A percentile compares a stretch with the other conserved stretches of the same genome.
phyloP scores from a whole-genome alignment of 2,888 invertebrate species.

The Coronaproctus castanopsis region DNA sequence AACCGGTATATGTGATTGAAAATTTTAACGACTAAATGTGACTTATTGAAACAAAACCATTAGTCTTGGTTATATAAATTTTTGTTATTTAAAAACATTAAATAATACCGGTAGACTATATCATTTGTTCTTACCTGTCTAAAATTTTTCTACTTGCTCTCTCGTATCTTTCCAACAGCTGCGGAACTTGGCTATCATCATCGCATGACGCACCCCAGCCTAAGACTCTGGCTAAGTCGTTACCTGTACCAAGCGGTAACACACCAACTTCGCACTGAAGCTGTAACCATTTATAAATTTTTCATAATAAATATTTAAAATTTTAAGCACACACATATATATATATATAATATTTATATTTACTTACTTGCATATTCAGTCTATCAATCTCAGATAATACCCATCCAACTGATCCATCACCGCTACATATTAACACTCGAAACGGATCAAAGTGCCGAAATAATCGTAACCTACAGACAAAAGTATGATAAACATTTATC shows the following conservation, averaged over 20 bases:
- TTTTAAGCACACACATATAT: too few relatives aligned
- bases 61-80: too few relatives aligned
- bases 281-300: constrained; percentile 31
- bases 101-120: too few relatives aligned
- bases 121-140: constrained; percentile 52
- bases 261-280: constrained; percentile 88
- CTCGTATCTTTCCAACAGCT: constrained; percentile 80
- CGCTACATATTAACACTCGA: constrained; percentile 87
- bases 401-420: constrained; percentile 96
- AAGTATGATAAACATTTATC: constrained; percentile 9
- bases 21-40: too few relatives aligned
- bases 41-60: too few relatives aligned
- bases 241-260: constrained; percentile 85
- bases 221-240: constrained; percentile 81
- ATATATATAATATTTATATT: too few relatives aligned
- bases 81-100: too few relatives aligned
- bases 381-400: constrained; percentile 90
- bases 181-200: constrained; percentile 80
- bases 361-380: constrained; percentile 75
- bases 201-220: constrained; percentile 96
- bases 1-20: too few relatives aligned
- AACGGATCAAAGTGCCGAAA: constrained; percentile 91
- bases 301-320: too few relatives aligned
- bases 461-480: constrained; percentile 43
- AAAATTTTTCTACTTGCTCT: constrained; percentile 94